Percentiles rank a stretch among this genome's conserved stretches.
Evolutionary conservation across 2,888 invertebrate genomes (phyloP).

Genomic region (Venusia cambrica): DNA sequence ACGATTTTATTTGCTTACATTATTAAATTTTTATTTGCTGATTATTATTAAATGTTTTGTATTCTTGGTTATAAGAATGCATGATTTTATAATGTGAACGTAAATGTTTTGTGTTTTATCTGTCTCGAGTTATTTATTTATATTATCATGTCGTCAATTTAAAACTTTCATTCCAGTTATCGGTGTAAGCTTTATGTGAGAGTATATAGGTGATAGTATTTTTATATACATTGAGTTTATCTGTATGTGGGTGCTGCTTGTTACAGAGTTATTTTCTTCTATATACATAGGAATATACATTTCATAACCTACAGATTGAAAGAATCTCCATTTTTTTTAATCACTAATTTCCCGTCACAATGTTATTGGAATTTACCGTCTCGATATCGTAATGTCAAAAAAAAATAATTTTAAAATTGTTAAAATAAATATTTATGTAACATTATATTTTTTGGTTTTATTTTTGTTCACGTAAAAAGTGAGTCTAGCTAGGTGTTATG

Average conservation of each 20-base stretch:
- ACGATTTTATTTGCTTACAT: constrained; percentile 66
- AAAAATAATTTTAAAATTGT: constrained; percentile 67
- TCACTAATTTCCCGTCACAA: constrained; percentile 51
- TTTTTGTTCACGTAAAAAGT: constrained; percentile 45
- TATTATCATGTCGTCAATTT: constrained; percentile 46
- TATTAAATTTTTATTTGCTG: constrained; percentile 61
- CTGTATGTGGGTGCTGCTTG: constrained; percentile 65
- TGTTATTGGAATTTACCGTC: constrained; percentile 47
- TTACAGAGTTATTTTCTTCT: constrained; percentile 48
- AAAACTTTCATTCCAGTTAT: constrained; percentile 74
- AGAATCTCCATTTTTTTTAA: constrained; percentile 63
- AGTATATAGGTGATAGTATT: constrained; percentile 65
- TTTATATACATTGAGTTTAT: constrained; percentile 53
- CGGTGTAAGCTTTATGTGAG: constrained; percentile 70
- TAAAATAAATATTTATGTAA: constrained; percentile 77
- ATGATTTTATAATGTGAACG: constrained; percentile 45
- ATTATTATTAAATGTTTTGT: constrained; percentile 46
- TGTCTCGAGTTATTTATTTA: constrained; percentile 36
- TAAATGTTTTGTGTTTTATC: constrained; percentile 32
- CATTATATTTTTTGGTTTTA: constrained; percentile 64
- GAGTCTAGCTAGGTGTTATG: constrained; percentile 76
- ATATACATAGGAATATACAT: constrained; percentile 44
- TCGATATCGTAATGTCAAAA: constrained; percentile 55
- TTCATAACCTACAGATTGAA: constrained; percentile 28
- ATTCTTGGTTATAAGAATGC: constrained; percentile 49